Conservation (phyloP, 2,888 invertebrate species). For the Dyspetes luteomarginatus region DNA sequence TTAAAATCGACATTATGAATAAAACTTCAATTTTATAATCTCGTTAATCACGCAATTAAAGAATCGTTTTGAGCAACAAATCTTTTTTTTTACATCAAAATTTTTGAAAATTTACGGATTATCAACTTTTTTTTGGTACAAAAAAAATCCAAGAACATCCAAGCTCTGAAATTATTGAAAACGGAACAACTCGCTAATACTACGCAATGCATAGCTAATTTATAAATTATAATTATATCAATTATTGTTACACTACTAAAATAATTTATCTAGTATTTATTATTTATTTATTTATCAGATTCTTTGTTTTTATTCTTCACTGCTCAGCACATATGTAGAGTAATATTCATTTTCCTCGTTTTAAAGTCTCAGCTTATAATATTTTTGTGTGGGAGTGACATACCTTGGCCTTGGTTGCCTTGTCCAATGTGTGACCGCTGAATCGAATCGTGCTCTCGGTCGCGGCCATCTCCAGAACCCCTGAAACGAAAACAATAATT, state of each 20-base stretch:
- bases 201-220: too few relatives aligned
- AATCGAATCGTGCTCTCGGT: conserved; percentile 94
- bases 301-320: not conserved
- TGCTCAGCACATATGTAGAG: not conserved
- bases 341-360: not conserved
- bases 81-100: too few relatives aligned
- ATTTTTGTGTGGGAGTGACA: conserved; percentile 33
- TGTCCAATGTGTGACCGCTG: conserved; percentile 98
- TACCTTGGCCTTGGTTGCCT: conserved; percentile 98
- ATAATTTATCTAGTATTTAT: not conserved
- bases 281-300: not conserved
- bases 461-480: conserved; percentile 93
- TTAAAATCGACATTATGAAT: too few relatives aligned
- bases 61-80: too few relatives aligned
- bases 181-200: too few relatives aligned
- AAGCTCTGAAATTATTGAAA: too few relatives aligned
- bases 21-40: too few relatives aligned
- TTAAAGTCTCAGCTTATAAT: not conserved
- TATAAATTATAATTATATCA: too few relatives aligned
- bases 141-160: too few relatives aligned
- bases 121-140: too few relatives aligned
- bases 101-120: too few relatives aligned
- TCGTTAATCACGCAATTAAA: too few relatives aligned
- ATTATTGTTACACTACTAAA: not conserved
- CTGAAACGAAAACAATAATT: conserved; percentile 83